Base-by-base conservation (phyloP, 1,140 invertebrate genomes). In the Pemphigus obesinymphae region DNA sequence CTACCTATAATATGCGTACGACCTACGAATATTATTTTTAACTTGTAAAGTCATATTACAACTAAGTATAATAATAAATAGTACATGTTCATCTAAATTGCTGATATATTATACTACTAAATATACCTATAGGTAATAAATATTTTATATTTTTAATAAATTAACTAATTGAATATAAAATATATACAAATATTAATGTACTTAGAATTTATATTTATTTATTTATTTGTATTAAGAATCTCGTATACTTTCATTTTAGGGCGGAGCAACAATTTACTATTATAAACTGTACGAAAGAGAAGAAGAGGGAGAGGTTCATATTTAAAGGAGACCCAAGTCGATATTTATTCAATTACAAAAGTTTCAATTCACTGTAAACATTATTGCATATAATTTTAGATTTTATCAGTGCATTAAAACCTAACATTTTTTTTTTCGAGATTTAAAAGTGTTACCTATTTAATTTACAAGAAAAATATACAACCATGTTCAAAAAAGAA, bases 241-340 rank as follows among this genome's bases (percentile, higher is more conserved):
- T 48, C 23, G 8, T 48, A n/a, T n/a, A 73, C 70, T 80, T 80
- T 80, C 76, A 37, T 43, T 61, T 80, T 26, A 45, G 11, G 76
- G 76, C 76, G 76, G 76, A 80, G 76, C 76, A 63, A 63, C 11
- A 43, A 63, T 63, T 31, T 61, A 50, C 17, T 31, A n/a, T n/a
- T n/a, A 23, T 37, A 23, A 23, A 45, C n/a, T 40, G 31, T 58
- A 43, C 37, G 37, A 55, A 55, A 20, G 37, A 63, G 63, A 40
- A 29, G 6, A 80, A 63, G n/a, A 80, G 55, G 76, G 76, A 80
- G 76, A 80, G 76, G 76, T 63, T 58, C 26, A 80, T 80, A 80
- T 80, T 80, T 80, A 80, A 80, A 80, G 76, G 76, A 80, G 53
- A 80, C 53, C 2, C 29, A 29, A 43, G 37, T 31, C 55, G 0